Percentiles rank a stretch among this genome's conserved stretches.
These are phyloP conservation scores for Diabrotica undecimpunctata DNA, from an alignment of 1,140 invertebrate genomes.

Conservation along the genomic window DNA sequence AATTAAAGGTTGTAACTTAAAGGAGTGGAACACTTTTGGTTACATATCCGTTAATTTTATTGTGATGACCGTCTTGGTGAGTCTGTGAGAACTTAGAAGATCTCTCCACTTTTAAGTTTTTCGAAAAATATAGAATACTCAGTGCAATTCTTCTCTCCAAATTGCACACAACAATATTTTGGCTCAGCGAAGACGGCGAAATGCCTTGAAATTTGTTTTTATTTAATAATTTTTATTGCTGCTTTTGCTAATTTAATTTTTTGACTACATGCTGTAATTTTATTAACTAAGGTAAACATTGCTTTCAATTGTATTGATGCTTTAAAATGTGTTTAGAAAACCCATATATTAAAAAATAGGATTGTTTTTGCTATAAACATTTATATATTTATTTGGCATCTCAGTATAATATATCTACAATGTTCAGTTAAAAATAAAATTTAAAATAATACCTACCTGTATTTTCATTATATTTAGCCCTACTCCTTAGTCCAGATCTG, in stretches of 20 bases:
- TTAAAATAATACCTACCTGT: slow-evolving; percentile 10
- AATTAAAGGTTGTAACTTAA: slow-evolving; percentile 28
- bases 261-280: slow-evolving; percentile 28
- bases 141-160: slow-evolving; percentile 27
- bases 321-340: slow-evolving; percentile 29
- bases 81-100: slow-evolving; percentile 12
- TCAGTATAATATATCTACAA: slow-evolving; percentile 30
- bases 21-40: slow-evolving; percentile 40
- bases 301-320: slow-evolving; percentile 15
- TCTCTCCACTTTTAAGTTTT: slow-evolving; percentile 27
- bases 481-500: too few relatives aligned
- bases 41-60: slow-evolving; percentile 24
- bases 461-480: not conserved
- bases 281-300: slow-evolving; percentile 20
- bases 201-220: slow-evolving; percentile 18
- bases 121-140: not conserved
- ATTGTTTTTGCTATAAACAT: slow-evolving; percentile 32
- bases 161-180: slow-evolving; percentile 7
- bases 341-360: slow-evolving; percentile 25
- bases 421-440: slow-evolving; percentile 35
- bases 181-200: slow-evolving; percentile 14
- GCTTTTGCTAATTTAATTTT: slow-evolving; percentile 30
- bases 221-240: slow-evolving; percentile 29
- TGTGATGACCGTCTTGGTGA: slow-evolving; percentile 27
- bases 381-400: slow-evolving; percentile 28